Percentiles rank a stretch among this genome's conserved stretches.
Conservation (phyloP, 2,888 invertebrate species). For the Rhabditoides inermis region DNA sequence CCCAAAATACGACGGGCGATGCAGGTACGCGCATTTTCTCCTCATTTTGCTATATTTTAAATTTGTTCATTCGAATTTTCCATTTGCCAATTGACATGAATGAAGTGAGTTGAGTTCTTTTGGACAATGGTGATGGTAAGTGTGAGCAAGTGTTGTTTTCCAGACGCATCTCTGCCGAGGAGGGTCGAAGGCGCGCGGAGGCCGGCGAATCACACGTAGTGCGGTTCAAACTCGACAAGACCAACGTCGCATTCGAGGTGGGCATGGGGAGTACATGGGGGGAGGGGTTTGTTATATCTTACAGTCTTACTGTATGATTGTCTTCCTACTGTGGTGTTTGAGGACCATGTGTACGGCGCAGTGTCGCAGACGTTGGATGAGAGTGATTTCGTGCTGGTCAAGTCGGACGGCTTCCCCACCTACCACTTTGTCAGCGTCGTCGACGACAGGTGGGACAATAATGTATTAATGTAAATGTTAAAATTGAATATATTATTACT, state of each 20-base stretch:
- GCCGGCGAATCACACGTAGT: slow-evolving; percentile 67
- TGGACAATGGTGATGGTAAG: too few relatives aligned
- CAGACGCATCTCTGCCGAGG: too few relatives aligned
- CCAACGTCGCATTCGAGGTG: slow-evolving; percentile 30
- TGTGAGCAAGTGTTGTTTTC: too few relatives aligned
- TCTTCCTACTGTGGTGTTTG: too few relatives aligned
- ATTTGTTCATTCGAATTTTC: too few relatives aligned
- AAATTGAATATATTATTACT: too few relatives aligned
- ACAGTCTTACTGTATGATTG: too few relatives aligned
- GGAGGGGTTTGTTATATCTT: background rate
- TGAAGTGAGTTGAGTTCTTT: too few relatives aligned
- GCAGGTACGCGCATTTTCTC: too few relatives aligned
- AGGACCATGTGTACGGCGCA: slow-evolving; percentile 38
- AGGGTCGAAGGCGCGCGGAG: slow-evolving; percentile 56
- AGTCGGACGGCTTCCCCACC: slow-evolving; percentile 75
- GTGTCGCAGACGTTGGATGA: slow-evolving; percentile 63
- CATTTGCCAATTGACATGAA: too few relatives aligned
- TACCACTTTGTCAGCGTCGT: slow-evolving; percentile 75
- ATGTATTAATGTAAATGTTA: too few relatives aligned
- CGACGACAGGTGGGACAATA: slow-evolving; percentile 68
- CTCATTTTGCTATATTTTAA: too few relatives aligned
- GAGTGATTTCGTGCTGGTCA: slow-evolving; percentile 82
- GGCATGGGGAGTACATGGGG: slow-evolving; percentile 1
- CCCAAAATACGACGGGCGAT: slow-evolving; percentile 76
- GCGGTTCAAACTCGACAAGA: slow-evolving; percentile 63